Evolutionary conservation across 2,113 vertebrate species (phyloP).

Genomic region (Odontesthes bonariensis): DNA sequence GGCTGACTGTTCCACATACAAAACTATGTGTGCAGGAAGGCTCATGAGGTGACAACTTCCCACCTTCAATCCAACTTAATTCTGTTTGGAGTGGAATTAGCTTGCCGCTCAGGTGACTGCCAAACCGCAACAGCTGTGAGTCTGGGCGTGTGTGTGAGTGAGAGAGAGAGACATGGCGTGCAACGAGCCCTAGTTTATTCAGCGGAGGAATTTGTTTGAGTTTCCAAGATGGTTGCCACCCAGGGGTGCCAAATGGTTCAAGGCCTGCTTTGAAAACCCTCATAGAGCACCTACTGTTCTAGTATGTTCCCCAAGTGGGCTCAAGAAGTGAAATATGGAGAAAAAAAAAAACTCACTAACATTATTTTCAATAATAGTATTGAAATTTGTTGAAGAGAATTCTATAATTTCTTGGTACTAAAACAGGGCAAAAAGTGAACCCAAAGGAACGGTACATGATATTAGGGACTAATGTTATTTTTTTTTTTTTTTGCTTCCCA

Average conservation of each 20-base stretch:
- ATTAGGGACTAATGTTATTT: too few species aligned
- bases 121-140: slow-evolving; percentile 84
- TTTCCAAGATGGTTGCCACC: slow-evolving; percentile 74
- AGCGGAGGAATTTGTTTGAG: slow-evolving; percentile 80
- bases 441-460: neutral
- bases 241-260: slow-evolving; percentile 75
- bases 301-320: slow-evolving; percentile 32
- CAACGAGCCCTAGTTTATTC: slow-evolving; percentile 68
- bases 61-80: slow-evolving; percentile 81
- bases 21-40: slow-evolving; percentile 69
- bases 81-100: slow-evolving; percentile 85
- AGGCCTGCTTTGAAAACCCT: slow-evolving; percentile 79
- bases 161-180: slow-evolving; percentile 49
- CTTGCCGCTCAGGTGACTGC: slow-evolving; percentile 79
- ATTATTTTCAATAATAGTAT: slow-evolving; percentile 40
- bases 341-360: slow-evolving; percentile 33
- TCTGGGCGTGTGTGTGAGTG: slow-evolving; percentile 61
- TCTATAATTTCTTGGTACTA: slow-evolving; percentile 2
- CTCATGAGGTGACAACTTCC: slow-evolving; percentile 81
- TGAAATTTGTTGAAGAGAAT: slow-evolving; percentile 29
- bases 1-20: slow-evolving; percentile 69
- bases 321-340: slow-evolving; percentile 26
- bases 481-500: neutral
- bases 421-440: neutral
- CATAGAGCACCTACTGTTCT: slow-evolving; percentile 74